Percentiles rank a stretch among this genome's conserved stretches.
Evolutionary conservation across 2,113 vertebrate species (phyloP).

Genomic region (Himantopus leucocephalus): DNA sequence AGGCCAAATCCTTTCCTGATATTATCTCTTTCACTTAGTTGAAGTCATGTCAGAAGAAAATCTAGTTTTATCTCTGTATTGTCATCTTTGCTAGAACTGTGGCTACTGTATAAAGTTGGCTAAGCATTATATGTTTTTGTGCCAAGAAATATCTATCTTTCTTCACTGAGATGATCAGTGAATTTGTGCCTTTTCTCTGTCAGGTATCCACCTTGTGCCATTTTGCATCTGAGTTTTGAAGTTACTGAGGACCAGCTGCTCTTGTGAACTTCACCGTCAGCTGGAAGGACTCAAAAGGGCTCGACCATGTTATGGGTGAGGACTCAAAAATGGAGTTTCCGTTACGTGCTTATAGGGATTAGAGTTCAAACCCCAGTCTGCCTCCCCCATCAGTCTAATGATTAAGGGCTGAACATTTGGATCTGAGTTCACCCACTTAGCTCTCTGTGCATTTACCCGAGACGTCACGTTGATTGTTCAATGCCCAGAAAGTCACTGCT

Average conservation of each 20-base stretch:
- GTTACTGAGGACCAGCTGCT: not conserved
- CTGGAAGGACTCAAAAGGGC: not conserved
- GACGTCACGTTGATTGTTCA: not conserved
- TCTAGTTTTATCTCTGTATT: not conserved
- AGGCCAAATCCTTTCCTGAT: not conserved
- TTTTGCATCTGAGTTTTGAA: not conserved
- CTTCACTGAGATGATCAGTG: not conserved
- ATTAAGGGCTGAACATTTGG: not conserved
- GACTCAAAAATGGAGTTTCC: not conserved
- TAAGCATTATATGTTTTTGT: not conserved
- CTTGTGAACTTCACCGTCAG: not conserved
- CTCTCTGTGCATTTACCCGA: rapidly evolving
- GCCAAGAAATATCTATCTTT: not conserved
- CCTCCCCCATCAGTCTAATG: not conserved
- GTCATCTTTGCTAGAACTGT: not conserved
- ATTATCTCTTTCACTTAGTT: not conserved
- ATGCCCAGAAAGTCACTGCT: not conserved
- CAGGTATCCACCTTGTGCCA: not conserved
- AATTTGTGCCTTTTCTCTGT: not conserved
- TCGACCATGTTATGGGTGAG: not conserved
- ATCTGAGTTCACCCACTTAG: not conserved
- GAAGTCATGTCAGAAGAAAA: not conserved
- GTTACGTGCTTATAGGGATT: not conserved
- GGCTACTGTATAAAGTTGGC: not conserved
- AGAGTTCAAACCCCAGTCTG: not conserved